Conservation (phyloP, 2,797 vertebrate species). For the Pangasius krempfi region DNA sequence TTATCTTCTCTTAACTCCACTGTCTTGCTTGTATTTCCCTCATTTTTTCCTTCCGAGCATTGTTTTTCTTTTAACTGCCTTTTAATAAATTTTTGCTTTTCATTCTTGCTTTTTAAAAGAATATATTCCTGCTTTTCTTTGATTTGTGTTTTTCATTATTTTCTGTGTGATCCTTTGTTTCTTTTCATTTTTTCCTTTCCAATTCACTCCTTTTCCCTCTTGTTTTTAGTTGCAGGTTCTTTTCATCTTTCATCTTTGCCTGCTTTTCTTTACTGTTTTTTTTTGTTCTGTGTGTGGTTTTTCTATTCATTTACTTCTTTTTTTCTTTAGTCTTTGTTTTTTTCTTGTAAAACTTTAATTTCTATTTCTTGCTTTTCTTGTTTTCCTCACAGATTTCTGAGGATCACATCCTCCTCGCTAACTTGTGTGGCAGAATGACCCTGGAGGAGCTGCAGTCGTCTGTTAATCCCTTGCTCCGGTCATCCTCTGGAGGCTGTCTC, state of each 20-base stretch:
- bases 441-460: constrained; percentile 64
- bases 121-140: neutral
- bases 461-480: constrained; percentile 75
- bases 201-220: neutral
- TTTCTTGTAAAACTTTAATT: neutral
- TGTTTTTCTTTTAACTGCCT: neutral
- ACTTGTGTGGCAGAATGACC: constrained; percentile 78
- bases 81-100: neutral
- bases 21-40: neutral
- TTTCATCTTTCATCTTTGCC: neutral
- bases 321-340: neutral
- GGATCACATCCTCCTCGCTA: constrained; percentile 59
- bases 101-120: neutral
- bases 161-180: neutral
- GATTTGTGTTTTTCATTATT: neutral
- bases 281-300: neutral
- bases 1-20: neutral
- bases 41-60: no score
- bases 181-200: neutral
- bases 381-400: constrained; percentile 65
- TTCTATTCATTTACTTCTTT: neutral
- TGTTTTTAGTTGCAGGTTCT: neutral
- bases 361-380: no score
- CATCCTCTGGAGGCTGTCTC: constrained; percentile 73
- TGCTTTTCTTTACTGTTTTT: neutral